Conservation (phyloP, 2,797 vertebrate species). For the Pseudochromis fuscus region DNA sequence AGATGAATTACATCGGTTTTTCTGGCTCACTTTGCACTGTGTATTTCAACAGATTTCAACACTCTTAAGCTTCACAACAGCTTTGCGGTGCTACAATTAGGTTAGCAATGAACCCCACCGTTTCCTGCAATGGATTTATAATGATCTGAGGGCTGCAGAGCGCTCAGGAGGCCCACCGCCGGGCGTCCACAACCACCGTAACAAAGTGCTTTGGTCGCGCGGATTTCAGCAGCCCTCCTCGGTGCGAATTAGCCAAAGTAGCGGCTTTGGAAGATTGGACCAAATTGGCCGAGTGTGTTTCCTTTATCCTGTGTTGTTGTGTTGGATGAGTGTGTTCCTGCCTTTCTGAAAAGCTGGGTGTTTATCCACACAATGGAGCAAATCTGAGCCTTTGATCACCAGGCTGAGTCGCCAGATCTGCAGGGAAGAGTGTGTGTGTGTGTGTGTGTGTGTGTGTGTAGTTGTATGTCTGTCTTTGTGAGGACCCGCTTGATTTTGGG, state of each 20-base stretch:
- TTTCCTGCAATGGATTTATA: conserved; percentile 57
- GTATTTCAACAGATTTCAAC: conserved; percentile 71
- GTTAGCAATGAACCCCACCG: conserved; percentile 42
- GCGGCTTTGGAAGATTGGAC: conserved; percentile 75
- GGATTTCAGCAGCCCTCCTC: conserved; percentile 51
- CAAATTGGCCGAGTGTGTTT: conserved; percentile 71
- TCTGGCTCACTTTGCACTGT: conserved; percentile 30
- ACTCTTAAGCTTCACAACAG: conserved; percentile 35
- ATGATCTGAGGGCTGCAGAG: conserved; percentile 50
- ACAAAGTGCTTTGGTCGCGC: conserved; percentile 53
- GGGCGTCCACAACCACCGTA: conserved; percentile 30
- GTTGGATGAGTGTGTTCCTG: conserved; percentile 65
- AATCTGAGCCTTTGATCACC: conserved; percentile 82
- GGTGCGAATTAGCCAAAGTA: conserved; percentile 62
- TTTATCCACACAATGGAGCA: conserved; percentile 81
- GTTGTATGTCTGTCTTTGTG: conserved; percentile 44
- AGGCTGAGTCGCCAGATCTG: conserved; percentile 67
- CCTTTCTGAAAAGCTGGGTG: conserved; percentile 66
- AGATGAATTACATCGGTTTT: conserved; percentile 31
- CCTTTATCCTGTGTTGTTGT: conserved; percentile 52
- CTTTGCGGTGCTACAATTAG: conserved; percentile 55
- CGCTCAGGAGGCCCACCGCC: conserved; percentile 43
- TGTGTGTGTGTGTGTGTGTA: conserved; percentile 46
- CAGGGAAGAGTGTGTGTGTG: conserved; percentile 53
- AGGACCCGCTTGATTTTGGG: conserved; percentile 16